These are phyloP conservation scores for Isichthys henryi DNA, from an alignment of 2,113 vertebrate genomes.

Conservation along the genomic window DNA sequence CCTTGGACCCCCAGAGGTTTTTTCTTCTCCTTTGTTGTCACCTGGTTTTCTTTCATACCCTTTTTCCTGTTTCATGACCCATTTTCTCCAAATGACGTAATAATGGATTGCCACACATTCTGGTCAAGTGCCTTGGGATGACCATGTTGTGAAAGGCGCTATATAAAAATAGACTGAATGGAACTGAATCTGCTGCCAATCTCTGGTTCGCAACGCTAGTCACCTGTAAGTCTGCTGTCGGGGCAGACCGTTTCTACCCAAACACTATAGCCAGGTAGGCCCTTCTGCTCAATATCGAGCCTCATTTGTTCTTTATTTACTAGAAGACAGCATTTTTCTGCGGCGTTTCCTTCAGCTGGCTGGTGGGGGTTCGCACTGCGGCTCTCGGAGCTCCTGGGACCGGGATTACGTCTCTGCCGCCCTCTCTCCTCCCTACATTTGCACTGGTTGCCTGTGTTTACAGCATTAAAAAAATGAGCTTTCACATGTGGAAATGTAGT, in stretches of 20 bases:
- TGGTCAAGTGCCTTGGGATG: not conserved
- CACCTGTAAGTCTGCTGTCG: not conserved
- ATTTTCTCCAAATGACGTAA: not conserved
- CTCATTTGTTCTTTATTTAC: not conserved
- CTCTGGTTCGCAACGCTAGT: not conserved
- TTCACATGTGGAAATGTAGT: slow-evolving; percentile 38
- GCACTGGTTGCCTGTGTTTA: slow-evolving; percentile 15
- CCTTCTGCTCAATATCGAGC: not conserved
- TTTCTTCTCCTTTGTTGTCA: not conserved
- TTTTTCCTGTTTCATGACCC: not conserved
- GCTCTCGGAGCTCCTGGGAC: not conserved
- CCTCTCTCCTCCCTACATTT: not conserved
- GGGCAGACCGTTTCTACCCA: not conserved
- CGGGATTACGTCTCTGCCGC: slow-evolving; percentile 8
- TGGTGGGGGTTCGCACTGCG: not conserved
- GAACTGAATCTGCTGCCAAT: not conserved
- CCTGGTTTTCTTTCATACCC: not conserved
- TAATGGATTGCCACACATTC: not conserved
- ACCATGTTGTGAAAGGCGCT: not conserved
- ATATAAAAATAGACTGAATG: not conserved
- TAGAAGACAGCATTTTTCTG: not conserved
- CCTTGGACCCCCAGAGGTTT: not conserved
- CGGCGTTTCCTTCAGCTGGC: not conserved
- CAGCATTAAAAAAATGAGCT: slow-evolving; percentile 35
- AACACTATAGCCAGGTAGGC: not conserved